Base-by-base conservation (phyloP, 2,888 invertebrate genomes). In the Thecocarcelia acutangulata region DNA sequence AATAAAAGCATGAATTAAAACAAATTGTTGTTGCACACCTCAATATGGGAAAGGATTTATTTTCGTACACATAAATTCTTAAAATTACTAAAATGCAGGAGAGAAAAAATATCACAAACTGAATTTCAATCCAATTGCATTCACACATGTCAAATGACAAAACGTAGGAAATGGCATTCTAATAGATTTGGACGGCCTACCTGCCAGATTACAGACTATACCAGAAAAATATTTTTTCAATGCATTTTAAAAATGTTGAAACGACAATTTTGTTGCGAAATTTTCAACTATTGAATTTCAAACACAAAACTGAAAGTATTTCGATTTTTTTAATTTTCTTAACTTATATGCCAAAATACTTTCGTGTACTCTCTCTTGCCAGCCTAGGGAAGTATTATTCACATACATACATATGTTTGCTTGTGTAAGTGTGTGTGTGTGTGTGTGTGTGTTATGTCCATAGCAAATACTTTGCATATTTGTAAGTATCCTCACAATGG, bases 31-130 rank as follows among this genome's bases (percentile, higher is more conserved):
- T n/a, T 63, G 33, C 64, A 64, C 37, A 58, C 72, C 40, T 56
- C 40, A 78, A 44, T 72, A 72, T 50, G 58, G 50, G 5, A 44
- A 24, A 50, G 58, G 44, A 64, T 48, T 72, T 72, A 59, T 72
- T 78, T 78, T 46, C 52, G 59, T 40, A 40, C 56, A 64, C 42
- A 76, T 52, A 76, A 44, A 69, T 68, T 68, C 75, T 59, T 59
- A 40, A 68, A 58, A 58, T 66, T 50, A 40, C 48, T 59, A 42
- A 75, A 33, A 61, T 61, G 42, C 15, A 46, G 15, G 11, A 13
- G 13, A 40, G n/a, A 66, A 75, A 69, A 68, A 6, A 28, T 13
- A 17, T 37, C 42, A 28, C 37, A 8, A 56, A 54, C 19, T 56
- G n/a, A 44, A 73, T 52, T 54, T 73, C 17, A 54, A 63, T 73